A percentile compares a stretch with the other conserved stretches of the same genome.
Evolutionary conservation across 2,113 vertebrate genomes (phyloP).

Genomic region (Cairina moschata): DNA sequence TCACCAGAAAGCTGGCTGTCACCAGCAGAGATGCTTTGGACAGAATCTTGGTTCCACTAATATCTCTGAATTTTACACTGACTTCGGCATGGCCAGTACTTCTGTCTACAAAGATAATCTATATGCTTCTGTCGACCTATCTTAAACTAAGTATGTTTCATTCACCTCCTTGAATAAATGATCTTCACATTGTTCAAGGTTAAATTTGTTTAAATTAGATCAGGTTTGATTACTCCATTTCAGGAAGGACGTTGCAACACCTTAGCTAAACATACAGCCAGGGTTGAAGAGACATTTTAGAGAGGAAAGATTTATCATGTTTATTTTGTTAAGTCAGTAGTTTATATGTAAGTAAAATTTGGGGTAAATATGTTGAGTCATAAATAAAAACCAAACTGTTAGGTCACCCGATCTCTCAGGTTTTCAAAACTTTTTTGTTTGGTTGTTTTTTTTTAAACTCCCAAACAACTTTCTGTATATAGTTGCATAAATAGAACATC

Average conservation of each 20-base stretch:
- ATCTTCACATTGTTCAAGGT: neutral
- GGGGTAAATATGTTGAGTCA: neutral
- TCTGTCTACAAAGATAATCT: neutral
- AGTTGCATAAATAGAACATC: neutral
- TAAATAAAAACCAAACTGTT: neutral
- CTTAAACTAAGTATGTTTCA: neutral
- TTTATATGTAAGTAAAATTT: neutral
- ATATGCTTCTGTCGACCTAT: neutral
- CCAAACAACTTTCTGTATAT: neutral
- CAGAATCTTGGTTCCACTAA: neutral
- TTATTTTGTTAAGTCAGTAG: neutral
- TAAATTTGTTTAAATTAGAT: constrained; percentile 15
- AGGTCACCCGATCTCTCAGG: neutral
- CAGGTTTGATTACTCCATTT: neutral
- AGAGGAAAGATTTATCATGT: neutral
- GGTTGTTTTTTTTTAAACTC: neutral
- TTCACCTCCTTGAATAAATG: neutral
- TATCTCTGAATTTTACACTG: neutral
- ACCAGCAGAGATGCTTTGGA: neutral
- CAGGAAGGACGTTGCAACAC: neutral
- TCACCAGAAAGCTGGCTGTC: neutral
- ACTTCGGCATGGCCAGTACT: neutral
- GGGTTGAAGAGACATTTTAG: neutral
- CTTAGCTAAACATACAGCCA: neutral
- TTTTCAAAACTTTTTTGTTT: neutral